Evolutionary conservation across 2,888 invertebrate genomes (phyloP).

Genomic region (Campaea margaritaria): DNA sequence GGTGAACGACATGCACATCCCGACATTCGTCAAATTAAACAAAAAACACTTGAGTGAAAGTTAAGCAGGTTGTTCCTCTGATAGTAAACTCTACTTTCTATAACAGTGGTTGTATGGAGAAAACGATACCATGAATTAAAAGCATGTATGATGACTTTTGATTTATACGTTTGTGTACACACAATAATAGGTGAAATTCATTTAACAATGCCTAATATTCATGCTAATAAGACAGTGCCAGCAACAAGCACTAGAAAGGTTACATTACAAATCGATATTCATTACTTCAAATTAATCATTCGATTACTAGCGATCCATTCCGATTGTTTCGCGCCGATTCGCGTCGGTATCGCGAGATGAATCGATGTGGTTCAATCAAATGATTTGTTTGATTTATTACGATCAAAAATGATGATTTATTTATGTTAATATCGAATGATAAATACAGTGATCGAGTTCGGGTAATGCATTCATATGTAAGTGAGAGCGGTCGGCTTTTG

Average conservation of each 20-base stretch:
- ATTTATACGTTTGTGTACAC: neutral
- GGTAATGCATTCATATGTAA: conserved; percentile 36
- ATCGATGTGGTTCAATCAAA: conserved; percentile 74
- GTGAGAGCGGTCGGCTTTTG: conserved; percentile 28
- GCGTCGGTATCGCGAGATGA: conserved; percentile 69
- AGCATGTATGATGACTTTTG: neutral
- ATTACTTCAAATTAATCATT: conserved; percentile 49
- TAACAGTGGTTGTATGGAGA: no score
- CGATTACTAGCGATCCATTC: conserved; percentile 62
- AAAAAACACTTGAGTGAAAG: no score
- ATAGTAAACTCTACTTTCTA: no score
- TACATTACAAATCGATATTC: conserved; percentile 34
- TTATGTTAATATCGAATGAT: conserved; percentile 63
- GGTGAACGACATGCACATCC: no score
- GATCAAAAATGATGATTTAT: conserved; percentile 73
- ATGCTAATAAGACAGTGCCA: conserved; percentile 28
- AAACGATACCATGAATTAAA: no score
- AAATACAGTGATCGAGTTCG: conserved; percentile 46
- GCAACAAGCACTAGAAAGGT: conserved; percentile 31
- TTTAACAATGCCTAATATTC: conserved; percentile 21
- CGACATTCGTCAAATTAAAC: no score
- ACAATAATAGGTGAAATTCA: neutral
- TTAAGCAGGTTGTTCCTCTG: no score
- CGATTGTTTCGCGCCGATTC: conserved; percentile 67
- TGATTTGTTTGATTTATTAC: conserved; percentile 76